Conservation (phyloP, 2,113 vertebrate species). For the Salvelinus namaycush region DNA sequence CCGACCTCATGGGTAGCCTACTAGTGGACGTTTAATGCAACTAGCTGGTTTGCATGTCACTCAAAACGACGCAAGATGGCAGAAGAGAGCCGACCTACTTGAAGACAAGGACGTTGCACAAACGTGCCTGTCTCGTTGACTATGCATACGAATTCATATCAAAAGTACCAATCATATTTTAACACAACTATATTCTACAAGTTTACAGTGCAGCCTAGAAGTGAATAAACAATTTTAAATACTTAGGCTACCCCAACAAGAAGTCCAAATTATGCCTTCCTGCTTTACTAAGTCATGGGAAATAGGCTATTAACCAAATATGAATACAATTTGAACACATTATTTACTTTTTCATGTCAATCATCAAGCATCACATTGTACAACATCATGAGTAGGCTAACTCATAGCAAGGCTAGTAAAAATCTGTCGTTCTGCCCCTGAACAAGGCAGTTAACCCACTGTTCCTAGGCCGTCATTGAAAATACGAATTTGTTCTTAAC, state of each 20-base stretch:
- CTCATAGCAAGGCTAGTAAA: no score
- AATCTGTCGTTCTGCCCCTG: no score
- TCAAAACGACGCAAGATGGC: slow-evolving; percentile 42
- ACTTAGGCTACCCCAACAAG: neutral
- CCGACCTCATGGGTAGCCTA: no score
- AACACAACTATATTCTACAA: neutral
- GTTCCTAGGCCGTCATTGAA: no score
- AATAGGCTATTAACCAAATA: neutral
- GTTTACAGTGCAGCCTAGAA: slow-evolving; percentile 1
- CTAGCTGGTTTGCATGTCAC: slow-evolving; percentile 22
- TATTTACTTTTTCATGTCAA: no score
- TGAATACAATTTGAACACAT: neutral
- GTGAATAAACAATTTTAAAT: neutral
- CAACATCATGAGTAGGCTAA: no score
- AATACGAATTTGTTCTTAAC: no score
- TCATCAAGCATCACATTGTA: no score
- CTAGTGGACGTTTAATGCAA: neutral
- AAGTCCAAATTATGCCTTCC: neutral
- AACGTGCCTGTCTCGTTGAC: neutral
- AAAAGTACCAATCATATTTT: slow-evolving; percentile 16
- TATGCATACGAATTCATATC: slow-evolving; percentile 12
- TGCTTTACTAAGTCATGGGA: neutral
- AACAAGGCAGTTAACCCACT: no score
- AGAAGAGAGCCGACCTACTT: slow-evolving; percentile 32
- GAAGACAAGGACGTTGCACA: neutral